Evolutionary conservation across 2,888 invertebrate genomes (phyloP), one percentile per base, ranked within the genome.

Genomic region (Drosophila aldrichi): DNA sequence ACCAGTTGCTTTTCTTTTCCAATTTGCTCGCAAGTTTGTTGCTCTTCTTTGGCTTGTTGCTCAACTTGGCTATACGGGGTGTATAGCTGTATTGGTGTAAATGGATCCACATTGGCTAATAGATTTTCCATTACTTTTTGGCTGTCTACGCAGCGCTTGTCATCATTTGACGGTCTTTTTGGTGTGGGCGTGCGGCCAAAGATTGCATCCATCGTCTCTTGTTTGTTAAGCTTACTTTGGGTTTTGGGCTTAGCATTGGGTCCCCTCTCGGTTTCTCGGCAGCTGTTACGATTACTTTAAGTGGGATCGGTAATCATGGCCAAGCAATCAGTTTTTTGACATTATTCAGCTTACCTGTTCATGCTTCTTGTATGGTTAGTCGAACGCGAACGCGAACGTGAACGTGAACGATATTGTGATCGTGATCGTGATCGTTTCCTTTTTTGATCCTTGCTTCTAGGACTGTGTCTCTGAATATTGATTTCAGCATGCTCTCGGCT

Each of bases 331-430:
- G 3, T 10, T 7, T 7, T 10, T 40, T 40, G 22, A 5, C n/a
- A 25, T 25, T 25, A 10, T 40, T 10, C 10, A 25, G 46, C 72
- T 70, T 64, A 83, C 82, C 74, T 60, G 25, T 18, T 46, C 14
- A 58, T 77, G 18, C 25, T 52, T 56, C 16, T 32, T 20, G 36
- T 49, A 14, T 32, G 56, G 36, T 63, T 43, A 5, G 16, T 43
- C 0, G 72, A 36, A 6, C 10, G 46, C 9, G 78, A 65, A 22
- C 41, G 55, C 0, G 78, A 38, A 3, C 6, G 48, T 8, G 75
- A 67, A 44, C 46, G 61, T 0, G 80, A 32, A 49, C 66, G 73
- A 2, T 49, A 44, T 36, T 6, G 36, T 14, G 36, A 36, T 14
- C 29, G 29, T 32, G 32, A 32, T 0, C 68, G 68, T 20, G 52